phyloP scores from a whole-genome alignment of 1,140 invertebrate genomes.

The Babylonia areolata region DNA sequence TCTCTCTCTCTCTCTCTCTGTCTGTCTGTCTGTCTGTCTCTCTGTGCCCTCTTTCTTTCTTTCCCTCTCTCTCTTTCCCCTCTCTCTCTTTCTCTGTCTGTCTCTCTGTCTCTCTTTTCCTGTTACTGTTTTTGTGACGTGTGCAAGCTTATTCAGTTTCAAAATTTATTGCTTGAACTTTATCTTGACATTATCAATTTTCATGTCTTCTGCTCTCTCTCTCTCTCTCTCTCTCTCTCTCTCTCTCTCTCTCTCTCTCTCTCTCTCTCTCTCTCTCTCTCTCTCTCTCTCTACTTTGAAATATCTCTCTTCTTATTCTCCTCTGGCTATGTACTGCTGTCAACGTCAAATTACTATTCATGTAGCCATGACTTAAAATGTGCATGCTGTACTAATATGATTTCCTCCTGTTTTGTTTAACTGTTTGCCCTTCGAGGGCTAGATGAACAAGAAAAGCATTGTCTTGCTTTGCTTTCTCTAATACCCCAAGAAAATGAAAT shows the following conservation, averaged over 20 bases:
- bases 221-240: conserved; percentile 25
- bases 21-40: neutral
- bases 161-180: neutral
- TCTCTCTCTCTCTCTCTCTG: neutral
- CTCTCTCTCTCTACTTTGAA: too few relatives aligned
- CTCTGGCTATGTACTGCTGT: too few relatives aligned
- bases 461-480: too few relatives aligned
- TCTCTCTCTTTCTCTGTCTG: conserved; percentile 11
- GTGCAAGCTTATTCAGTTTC: too few relatives aligned
- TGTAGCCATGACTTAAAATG: too few relatives aligned
- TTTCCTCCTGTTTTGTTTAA: too few relatives aligned
- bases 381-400: too few relatives aligned
- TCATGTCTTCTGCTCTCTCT: neutral
- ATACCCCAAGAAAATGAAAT: too few relatives aligned
- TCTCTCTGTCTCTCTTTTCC: conserved; percentile 15
- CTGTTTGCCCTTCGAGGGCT: too few relatives aligned
- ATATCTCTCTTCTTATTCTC: too few relatives aligned
- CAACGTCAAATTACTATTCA: too few relatives aligned
- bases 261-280: conserved; percentile 3
- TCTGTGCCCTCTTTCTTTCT: neutral
- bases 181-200: neutral
- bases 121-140: neutral
- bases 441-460: too few relatives aligned
- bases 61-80: neutral
- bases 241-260: conserved; percentile 25